Evolutionary conservation across 53 echinoderm and acorn worm genomes (phyloP).

Genomic region (Patiria pectinifera): DNA sequence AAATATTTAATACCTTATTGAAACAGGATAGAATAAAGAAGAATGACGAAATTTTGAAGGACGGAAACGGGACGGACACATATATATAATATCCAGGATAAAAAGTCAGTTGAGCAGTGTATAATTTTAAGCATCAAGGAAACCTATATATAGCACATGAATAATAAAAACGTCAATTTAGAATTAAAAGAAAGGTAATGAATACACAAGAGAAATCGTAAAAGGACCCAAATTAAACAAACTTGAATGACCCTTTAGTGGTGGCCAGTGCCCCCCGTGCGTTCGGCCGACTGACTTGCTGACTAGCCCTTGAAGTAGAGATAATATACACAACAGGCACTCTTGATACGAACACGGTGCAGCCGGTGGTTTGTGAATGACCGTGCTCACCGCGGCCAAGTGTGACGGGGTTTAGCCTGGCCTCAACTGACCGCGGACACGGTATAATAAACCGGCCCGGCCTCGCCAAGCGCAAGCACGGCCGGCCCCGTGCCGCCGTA

Average conservation of each 20-base stretch:
- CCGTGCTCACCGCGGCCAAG: not conserved
- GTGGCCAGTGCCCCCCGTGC: not conserved
- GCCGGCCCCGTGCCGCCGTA: not conserved
- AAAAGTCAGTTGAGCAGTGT: no score
- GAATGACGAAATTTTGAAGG: no score
- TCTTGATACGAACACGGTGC: not conserved
- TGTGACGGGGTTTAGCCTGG: not conserved
- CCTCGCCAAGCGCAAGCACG: not conserved
- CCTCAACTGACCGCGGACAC: not conserved
- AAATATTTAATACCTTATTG: no score
- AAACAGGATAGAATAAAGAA: no score
- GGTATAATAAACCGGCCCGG: not conserved
- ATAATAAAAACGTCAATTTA: no score
- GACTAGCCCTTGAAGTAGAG: not conserved
- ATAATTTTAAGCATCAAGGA: no score
- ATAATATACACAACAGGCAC: no score
- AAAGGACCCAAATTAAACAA: not conserved
- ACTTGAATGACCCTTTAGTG: not conserved
- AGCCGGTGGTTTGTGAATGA: not conserved
- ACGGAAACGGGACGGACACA: no score
- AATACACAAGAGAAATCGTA: no score
- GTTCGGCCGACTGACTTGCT: not conserved
- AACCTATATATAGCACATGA: no score
- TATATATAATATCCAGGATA: no score
- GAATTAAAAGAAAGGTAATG: no score